Percentiles rank a stretch among this genome's conserved stretches.
Conservation (phyloP, 2,113 vertebrate species). For the Gadus chalcogrammus region DNA sequence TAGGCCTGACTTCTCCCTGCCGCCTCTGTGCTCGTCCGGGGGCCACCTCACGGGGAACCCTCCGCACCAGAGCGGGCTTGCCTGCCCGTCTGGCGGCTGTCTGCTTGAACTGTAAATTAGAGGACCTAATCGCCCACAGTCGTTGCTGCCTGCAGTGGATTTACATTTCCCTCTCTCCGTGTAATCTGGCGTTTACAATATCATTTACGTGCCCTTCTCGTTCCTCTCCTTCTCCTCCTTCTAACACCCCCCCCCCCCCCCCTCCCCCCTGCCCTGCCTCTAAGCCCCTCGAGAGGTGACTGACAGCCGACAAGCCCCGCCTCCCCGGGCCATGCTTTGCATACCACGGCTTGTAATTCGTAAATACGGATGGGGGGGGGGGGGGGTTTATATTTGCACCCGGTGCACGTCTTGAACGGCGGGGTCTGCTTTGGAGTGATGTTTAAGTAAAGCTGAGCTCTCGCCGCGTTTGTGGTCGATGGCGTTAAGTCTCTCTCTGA, state of each 20-base stretch:
- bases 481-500: slow-evolving; percentile 61
- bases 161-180: slow-evolving; percentile 65
- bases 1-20: too few species aligned
- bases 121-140: slow-evolving; percentile 61
- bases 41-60: too few species aligned
- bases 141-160: slow-evolving; percentile 66
- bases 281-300: slow-evolving; percentile 56
- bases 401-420: background rate
- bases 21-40: too few species aligned
- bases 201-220: slow-evolving; percentile 66
- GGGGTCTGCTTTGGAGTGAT: slow-evolving; percentile 69
- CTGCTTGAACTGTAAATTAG: slow-evolving; percentile 60
- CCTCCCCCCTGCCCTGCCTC: slow-evolving; percentile 18
- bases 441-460: slow-evolving; percentile 74
- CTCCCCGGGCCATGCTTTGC: slow-evolving; percentile 48
- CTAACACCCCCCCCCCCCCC: slow-evolving; percentile 24
- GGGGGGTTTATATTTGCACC: slow-evolving; percentile 23
- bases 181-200: slow-evolving; percentile 76
- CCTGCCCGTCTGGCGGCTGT: slow-evolving; percentile 40
- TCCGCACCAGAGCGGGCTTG: slow-evolving; percentile 14
- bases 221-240: slow-evolving; percentile 63
- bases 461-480: slow-evolving; percentile 63
- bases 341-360: slow-evolving; percentile 51
- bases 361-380: slow-evolving; percentile 33
- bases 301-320: slow-evolving; percentile 74